phyloP scores from a whole-genome alignment of 2,797 vertebrate genomes.

The Diceros bicornis region DNA sequence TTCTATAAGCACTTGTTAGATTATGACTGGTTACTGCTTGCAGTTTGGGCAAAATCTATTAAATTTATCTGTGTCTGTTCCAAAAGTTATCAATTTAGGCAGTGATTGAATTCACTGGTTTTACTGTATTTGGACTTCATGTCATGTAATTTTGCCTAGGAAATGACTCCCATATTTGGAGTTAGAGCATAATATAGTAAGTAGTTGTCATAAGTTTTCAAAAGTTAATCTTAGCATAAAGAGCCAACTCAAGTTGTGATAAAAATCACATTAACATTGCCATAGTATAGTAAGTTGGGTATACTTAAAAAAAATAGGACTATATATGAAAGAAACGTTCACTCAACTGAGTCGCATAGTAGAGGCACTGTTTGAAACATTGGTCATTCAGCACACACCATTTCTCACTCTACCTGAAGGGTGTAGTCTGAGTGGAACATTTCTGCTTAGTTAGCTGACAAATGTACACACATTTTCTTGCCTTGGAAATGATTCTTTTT shows the following conservation, averaged over 20 bases:
- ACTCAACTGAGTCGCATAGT: not conserved
- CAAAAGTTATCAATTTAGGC: not conserved
- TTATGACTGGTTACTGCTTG: not conserved
- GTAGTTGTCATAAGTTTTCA: constrained; percentile 54
- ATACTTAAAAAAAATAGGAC: constrained; percentile 1
- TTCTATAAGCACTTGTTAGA: not conserved
- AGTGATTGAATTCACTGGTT: constrained; percentile 16
- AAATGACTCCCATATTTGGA: constrained; percentile 54
- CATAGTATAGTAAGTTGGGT: not conserved
- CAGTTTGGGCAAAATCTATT: constrained; percentile 32
- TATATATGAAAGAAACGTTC: constrained; percentile 52
- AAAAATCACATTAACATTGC: constrained; percentile 60
- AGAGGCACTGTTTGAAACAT: constrained; percentile 54
- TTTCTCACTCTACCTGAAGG: constrained; percentile 64
- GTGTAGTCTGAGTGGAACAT: constrained; percentile 50
- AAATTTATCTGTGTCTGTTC: constrained; percentile 20
- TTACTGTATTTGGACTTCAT: constrained; percentile 51
- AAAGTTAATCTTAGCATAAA: constrained; percentile 44
- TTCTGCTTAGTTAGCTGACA: constrained; percentile 69
- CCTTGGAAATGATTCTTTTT: constrained; percentile 64
- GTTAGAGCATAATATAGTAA: constrained; percentile 46
- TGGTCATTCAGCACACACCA: constrained; percentile 1
- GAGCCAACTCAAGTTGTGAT: constrained; percentile 50
- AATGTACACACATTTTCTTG: constrained; percentile 62
- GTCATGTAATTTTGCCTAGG: constrained; percentile 15